A percentile compares a stretch with the other conserved stretches of the same genome.
phyloP scores from a whole-genome alignment of 1,140 invertebrate species.

The Megathymus violae region DNA sequence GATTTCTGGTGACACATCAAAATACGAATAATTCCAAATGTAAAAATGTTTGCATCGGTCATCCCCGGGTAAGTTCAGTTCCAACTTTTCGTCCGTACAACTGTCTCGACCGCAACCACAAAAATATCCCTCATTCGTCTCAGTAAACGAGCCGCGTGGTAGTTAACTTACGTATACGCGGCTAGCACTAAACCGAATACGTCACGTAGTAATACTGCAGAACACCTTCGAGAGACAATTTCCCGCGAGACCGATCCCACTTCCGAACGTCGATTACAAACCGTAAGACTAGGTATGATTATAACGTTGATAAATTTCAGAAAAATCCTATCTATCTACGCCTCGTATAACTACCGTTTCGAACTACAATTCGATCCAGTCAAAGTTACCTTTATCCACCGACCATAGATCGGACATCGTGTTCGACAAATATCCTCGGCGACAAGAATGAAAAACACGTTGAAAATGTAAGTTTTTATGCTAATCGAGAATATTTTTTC shows the following conservation, averaged over 20 bases:
- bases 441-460: too few relatives aligned
- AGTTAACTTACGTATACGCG: too few relatives aligned
- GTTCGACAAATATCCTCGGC: too few relatives aligned
- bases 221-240: conserved; percentile 46
- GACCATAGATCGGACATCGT: not conserved
- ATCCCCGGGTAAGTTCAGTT: conserved; percentile 8
- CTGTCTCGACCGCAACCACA: conserved; percentile 4
- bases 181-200: conserved; percentile 31
- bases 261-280: conserved; percentile 49
- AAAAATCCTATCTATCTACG: conserved; percentile 78
- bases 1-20: conserved; percentile 64
- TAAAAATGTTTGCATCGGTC: conserved; percentile 68
- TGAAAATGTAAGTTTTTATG: too few relatives aligned
- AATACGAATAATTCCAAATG: conserved; percentile 68
- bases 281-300: conserved; percentile 68
- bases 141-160: too few relatives aligned
- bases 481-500: too few relatives aligned
- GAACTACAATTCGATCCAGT: conserved; percentile 49
- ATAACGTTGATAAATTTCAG: conserved; percentile 82
- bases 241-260: conserved; percentile 34
- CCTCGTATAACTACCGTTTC: conserved; percentile 43
- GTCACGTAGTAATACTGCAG: conserved; percentile 60
- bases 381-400: conserved; percentile 28
- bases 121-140: conserved; percentile 7
- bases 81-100: conserved; percentile 27